Evolutionary conservation across 2,797 vertebrate species (phyloP).

Genomic region (Enteromius radiatus): DNA sequence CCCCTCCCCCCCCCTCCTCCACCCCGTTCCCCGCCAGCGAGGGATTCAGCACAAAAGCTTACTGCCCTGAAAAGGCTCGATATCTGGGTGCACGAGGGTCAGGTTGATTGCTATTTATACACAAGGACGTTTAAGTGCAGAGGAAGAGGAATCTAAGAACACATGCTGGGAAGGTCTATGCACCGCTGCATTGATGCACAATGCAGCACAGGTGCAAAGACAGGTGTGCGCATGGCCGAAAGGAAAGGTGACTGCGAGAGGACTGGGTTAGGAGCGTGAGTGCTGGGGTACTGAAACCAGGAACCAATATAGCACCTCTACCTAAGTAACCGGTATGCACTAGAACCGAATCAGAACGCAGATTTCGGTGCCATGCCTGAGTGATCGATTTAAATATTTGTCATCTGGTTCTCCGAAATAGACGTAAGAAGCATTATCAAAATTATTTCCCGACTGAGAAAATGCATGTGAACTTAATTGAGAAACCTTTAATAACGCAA

Average conservation of each 20-base stretch:
- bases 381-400: no score
- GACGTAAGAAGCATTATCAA: no score
- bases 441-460: no score
- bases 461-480: no score
- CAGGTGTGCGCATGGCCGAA: slow-evolving; percentile 21
- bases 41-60: slow-evolving; percentile 75
- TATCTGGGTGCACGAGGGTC: slow-evolving; percentile 76
- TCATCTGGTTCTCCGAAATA: no score
- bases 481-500: no score
- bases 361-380: no score
- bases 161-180: slow-evolving; percentile 58
- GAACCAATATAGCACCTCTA: no score
- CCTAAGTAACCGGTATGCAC: no score
- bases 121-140: slow-evolving; percentile 70
- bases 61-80: slow-evolving; percentile 72
- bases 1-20: slow-evolving; percentile 62
- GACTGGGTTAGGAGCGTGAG: not conserved
- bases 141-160: slow-evolving; percentile 62
- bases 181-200: slow-evolving; percentile 51
- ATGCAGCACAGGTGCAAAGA: slow-evolving; percentile 56
- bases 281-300: not conserved
- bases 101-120: slow-evolving; percentile 81
- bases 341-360: no score
- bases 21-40: slow-evolving; percentile 51
- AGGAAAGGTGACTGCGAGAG: slow-evolving; percentile 44